A percentile compares a stretch with the other conserved stretches of the same genome.
Evolutionary conservation across 2,888 invertebrate genomes (phyloP).

Genomic region (Aethes cnicana): DNA sequence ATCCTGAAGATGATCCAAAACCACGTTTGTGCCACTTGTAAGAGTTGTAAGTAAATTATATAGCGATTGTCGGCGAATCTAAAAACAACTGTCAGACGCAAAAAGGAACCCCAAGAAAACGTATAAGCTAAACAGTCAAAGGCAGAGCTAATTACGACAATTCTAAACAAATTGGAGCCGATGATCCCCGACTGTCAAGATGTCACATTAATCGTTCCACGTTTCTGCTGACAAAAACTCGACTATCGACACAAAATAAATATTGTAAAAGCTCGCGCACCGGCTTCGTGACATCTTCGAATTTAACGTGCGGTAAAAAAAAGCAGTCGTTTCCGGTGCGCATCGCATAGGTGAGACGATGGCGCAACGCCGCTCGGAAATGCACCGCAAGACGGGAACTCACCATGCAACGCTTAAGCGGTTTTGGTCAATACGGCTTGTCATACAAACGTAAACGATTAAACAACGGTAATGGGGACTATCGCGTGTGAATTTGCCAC

Average conservation of each 20-base stretch:
- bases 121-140: slow-evolving; percentile 4
- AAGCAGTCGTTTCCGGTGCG: slow-evolving; percentile 48
- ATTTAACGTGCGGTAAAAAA: slow-evolving; percentile 39
- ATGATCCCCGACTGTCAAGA: slow-evolving; percentile 15
- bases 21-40: too few species aligned
- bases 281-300: slow-evolving; percentile 34
- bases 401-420: slow-evolving; percentile 37
- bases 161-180: slow-evolving; percentile 17
- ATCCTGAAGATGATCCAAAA: slow-evolving; percentile 24
- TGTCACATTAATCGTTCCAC: slow-evolving; percentile 17
- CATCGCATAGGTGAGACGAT: slow-evolving; percentile 43
- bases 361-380: slow-evolving; percentile 47
- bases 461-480: too few species aligned
- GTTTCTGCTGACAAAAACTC: slow-evolving; percentile 16
- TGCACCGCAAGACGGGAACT: slow-evolving; percentile 49
- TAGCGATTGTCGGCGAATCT: not conserved
- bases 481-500: too few species aligned
- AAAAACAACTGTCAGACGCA: not conserved
- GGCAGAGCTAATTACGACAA: slow-evolving; percentile 9
- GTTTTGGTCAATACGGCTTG: slow-evolving; percentile 27
- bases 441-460: slow-evolving; percentile 23
- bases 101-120: not conserved
- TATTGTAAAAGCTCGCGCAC: slow-evolving; percentile 3
- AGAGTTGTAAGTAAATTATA: too few species aligned
- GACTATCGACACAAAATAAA: slow-evolving; percentile 12